Percentiles rank a stretch among this genome's conserved stretches.
phyloP scores from a whole-genome alignment of 2,797 vertebrate species.

The Sardinella longiceps region DNA sequence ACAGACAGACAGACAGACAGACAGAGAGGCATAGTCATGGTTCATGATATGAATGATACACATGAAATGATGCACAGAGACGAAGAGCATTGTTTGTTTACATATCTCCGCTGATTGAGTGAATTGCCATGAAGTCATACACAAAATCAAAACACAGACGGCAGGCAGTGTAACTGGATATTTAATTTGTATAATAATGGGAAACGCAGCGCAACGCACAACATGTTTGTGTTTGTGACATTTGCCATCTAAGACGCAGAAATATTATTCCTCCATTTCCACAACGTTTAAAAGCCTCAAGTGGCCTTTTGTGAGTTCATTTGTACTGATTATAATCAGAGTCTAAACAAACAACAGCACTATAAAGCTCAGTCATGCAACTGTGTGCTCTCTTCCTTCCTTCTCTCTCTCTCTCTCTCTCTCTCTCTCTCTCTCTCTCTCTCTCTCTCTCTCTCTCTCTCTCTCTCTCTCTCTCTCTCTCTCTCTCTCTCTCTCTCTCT shows the following conservation, averaged over 20 bases:
- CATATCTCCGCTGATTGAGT: neutral
- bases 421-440: neutral
- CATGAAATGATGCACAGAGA: neutral
- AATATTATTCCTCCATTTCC: slow-evolving; percentile 14
- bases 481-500: neutral
- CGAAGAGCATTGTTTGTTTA: neutral
- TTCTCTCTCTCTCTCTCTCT: neutral
- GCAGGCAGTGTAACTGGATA: neutral
- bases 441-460: neutral
- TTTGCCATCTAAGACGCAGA: neutral
- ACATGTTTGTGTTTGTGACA: slow-evolving; percentile 23
- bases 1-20: neutral
- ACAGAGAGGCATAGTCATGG: neutral
- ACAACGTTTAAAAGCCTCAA: slow-evolving; percentile 5
- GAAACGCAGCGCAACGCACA: neutral
- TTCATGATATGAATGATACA: neutral
- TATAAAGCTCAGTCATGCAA: slow-evolving; percentile 10
- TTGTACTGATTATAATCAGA: slow-evolving; percentile 23
- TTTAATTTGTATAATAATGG: slow-evolving; percentile 18
- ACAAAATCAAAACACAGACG: neutral
- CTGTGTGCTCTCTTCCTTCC: neutral
- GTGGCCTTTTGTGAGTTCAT: slow-evolving; percentile 22
- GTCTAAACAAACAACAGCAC: neutral
- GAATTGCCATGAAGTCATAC: slow-evolving; percentile 9
- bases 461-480: neutral